Percentiles rank a stretch among this genome's conserved stretches.
phyloP scores from a whole-genome alignment of 1,140 invertebrate species.

The Whitmania pigra region DNA sequence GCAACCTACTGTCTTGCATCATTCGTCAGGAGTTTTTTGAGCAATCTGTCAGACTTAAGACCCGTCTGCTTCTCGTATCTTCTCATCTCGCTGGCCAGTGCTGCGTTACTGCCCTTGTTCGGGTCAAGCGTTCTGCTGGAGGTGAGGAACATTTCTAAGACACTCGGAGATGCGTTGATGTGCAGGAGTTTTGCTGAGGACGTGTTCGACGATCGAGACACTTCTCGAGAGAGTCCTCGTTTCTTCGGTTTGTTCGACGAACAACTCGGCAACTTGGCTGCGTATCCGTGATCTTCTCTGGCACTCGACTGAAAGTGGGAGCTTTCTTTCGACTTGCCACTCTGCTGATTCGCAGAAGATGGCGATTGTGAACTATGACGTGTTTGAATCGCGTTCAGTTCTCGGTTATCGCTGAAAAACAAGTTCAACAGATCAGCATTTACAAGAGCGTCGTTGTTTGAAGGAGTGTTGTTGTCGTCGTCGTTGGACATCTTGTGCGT shows the following conservation, averaged over 20 bases:
- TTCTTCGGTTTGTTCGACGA: neutral
- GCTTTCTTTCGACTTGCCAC: neutral
- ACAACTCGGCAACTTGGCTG: neutral
- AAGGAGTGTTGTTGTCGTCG: neutral
- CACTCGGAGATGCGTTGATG: neutral
- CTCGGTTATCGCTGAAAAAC: neutral
- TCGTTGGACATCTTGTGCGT: neutral
- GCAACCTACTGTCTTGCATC: too few relatives aligned
- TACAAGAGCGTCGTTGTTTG: neutral
- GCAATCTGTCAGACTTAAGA: neutral
- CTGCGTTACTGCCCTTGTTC: slow-evolving; percentile 5
- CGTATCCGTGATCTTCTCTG: slow-evolving; percentile 10
- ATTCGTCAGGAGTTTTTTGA: neutral
- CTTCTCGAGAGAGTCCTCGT: neutral
- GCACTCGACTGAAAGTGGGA: neutral
- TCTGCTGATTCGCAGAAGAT: neutral
- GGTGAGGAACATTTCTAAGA: slow-evolving; percentile 8
- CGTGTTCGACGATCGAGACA: neutral
- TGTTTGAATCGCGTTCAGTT: neutral
- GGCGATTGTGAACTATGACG: too few relatives aligned
- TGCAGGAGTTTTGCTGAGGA: neutral
- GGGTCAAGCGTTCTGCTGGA: neutral
- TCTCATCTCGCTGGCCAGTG: neutral
- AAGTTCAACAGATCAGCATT: neutral
- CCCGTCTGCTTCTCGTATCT: neutral